Base-by-base conservation (phyloP, 2,797 vertebrate species). In the Erpetoichthys calabaricus region DNA sequence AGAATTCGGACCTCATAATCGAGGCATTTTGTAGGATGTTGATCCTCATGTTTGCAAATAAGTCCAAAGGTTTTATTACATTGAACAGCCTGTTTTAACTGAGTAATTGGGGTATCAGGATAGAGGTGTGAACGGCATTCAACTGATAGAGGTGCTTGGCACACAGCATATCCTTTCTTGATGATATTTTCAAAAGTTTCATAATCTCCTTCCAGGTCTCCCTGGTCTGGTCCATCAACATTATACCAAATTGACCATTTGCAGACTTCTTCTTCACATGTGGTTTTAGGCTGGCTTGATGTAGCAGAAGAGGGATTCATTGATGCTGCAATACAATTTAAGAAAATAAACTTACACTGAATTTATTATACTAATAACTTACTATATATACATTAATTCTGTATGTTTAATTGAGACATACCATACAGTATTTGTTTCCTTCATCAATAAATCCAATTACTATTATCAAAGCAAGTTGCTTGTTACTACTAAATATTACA, bases 1-100 rank as follows among this genome's bases (percentile, higher is more conserved):
- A 57, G 56, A 0, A 87, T 51, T 62, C 66, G 69, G 42, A 92
- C 80, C 77, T 92, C 75, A 8, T 88, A 92, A 54, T 91, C 80
- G 3, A 59, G 25, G 62, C 89, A 92, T 55, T 43, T 56, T 1
- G 56, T 65, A 2, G 75, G 60, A 0, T 25, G 25, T 0, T 71
- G 60, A 25, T 71, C 56, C 50, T 45, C 55, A 66, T 90, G 86
- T 45, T 65, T 58, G 60, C 90, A 92, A 45, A 59, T 55, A 5
- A 94, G 69, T 2, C 89, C 90, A 45, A 8, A 4, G 1, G 1
- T 45, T 44, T 49, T 59, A 64, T 68, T 75, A 47, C 91, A 94
- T 61, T 68, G 66, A 44, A 89, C 76, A 0, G 2, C 68, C 68
- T 89, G 85, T 1, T 57, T 72, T 7, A 85, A 53, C 0, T 63